Percentiles rank a stretch among this genome's conserved stretches.
phyloP scores from a whole-genome alignment of 2,113 vertebrate genomes.

The Thymallus thymallus region DNA sequence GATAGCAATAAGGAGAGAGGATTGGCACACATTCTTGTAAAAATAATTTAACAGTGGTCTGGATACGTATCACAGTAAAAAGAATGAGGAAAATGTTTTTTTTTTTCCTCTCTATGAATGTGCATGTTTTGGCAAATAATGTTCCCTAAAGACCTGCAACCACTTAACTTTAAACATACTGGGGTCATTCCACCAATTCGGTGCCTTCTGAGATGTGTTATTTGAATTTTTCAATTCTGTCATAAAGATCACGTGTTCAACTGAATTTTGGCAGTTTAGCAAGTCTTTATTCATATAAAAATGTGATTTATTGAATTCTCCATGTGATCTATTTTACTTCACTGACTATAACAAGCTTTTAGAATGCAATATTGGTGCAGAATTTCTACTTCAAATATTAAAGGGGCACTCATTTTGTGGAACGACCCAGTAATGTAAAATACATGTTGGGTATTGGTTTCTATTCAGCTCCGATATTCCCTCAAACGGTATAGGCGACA shows the following conservation, averaged over 20 bases:
- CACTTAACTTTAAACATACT: background rate
- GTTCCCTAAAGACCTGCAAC: slow-evolving; percentile 1
- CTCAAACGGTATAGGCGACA: background rate
- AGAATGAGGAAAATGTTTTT: slow-evolving; percentile 26
- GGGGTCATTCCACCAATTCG: background rate
- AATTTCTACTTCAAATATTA: too few species aligned
- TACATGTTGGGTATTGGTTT: slow-evolving; percentile 17
- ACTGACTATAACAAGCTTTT: too few species aligned
- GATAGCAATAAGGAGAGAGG: slow-evolving; percentile 25
- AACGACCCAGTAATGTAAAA: background rate
- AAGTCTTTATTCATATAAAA: too few species aligned
- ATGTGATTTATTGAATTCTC: too few species aligned
- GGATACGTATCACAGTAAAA: slow-evolving; percentile 9
- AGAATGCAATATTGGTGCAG: too few species aligned
- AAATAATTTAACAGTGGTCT: background rate
- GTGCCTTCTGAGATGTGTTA: too few species aligned
- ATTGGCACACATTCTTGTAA: background rate
- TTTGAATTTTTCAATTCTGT: too few species aligned
- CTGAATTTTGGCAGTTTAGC: too few species aligned
- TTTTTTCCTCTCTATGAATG: slow-evolving; percentile 22
- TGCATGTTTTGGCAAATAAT: slow-evolving; percentile 13
- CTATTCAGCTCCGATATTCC: background rate
- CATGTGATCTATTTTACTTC: too few species aligned
- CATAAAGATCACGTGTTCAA: too few species aligned
- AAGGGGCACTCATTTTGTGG: too few species aligned